A percentile compares a stretch with the other conserved stretches of the same genome.
phyloP scores from a whole-genome alignment of 92 coral and sea anemone species.

The Phenganax stokvisi region DNA sequence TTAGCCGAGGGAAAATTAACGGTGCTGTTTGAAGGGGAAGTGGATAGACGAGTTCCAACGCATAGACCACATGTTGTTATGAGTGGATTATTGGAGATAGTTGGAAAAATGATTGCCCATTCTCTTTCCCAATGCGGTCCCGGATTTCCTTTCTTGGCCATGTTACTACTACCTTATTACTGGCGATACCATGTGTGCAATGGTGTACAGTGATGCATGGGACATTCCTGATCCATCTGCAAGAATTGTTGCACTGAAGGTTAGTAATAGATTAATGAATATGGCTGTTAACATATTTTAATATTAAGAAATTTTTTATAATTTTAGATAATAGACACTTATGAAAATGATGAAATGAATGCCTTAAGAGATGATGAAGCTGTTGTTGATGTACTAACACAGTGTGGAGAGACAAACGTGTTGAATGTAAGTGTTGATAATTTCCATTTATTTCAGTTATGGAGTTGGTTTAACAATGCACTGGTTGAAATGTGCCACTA shows the following conservation, averaged over 20 bases:
- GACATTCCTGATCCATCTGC: slow-evolving; percentile 55
- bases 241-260: slow-evolving; percentile 45
- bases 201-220: slow-evolving; percentile 53
- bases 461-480: no score
- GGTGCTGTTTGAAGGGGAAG: slow-evolving; percentile 52
- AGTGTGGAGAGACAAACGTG: slow-evolving; percentile 59
- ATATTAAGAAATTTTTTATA: not conserved
- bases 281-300: no score
- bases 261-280: not conserved
- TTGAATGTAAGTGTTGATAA: slow-evolving; percentile 38
- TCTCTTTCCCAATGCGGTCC: not conserved
- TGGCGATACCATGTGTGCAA: slow-evolving; percentile 61
- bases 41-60: slow-evolving; percentile 43
- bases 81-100: slow-evolving; percentile 51
- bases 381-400: slow-evolving; percentile 44
- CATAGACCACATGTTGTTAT: slow-evolving; percentile 46
- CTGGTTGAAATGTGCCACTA: no score
- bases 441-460: no score
- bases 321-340: slow-evolving; percentile 42
- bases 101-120: slow-evolving; percentile 30
- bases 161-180: slow-evolving; percentile 53
- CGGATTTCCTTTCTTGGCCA: not conserved
- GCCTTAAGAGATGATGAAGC: slow-evolving; percentile 48
- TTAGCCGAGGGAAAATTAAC: not conserved
- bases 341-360: slow-evolving; percentile 40